Evolutionary conservation across 1,140 invertebrate genomes (phyloP).

Genomic region (Trypoxylus dichotomus): DNA sequence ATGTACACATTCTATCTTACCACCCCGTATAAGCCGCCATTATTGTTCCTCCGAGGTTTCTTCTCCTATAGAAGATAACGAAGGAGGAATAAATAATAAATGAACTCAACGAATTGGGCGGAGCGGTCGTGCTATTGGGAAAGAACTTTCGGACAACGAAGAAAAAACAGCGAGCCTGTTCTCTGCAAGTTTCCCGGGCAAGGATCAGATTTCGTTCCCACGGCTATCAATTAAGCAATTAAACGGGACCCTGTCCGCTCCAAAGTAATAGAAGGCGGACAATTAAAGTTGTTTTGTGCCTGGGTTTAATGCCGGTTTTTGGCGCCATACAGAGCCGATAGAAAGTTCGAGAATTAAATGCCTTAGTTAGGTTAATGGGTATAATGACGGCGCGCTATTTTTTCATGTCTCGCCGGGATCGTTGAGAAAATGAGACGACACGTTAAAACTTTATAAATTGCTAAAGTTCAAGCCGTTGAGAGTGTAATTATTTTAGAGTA

Average conservation of each 20-base stretch:
- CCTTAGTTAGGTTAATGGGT: background rate
- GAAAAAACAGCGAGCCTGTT: background rate
- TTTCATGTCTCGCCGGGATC: background rate
- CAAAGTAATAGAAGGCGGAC: slow-evolving; percentile 18
- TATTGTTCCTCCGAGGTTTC: no score
- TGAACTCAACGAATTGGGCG: background rate
- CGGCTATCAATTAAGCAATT: slow-evolving; percentile 21
- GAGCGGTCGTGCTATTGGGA: background rate
- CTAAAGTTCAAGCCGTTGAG: background rate
- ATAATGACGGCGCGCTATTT: background rate
- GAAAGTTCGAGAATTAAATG: slow-evolving; percentile 16
- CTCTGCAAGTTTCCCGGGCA: background rate
- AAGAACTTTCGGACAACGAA: background rate
- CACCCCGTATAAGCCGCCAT: no score
- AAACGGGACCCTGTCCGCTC: background rate
- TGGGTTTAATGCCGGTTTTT: background rate
- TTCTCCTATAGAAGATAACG: background rate
- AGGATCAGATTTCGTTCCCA: slow-evolving; percentile 12
- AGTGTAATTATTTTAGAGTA: background rate
- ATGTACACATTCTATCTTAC: no score
- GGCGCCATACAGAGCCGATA: background rate
- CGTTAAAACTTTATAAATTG: background rate
- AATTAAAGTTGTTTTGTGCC: background rate
- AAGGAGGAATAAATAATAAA: slow-evolving; percentile 14
- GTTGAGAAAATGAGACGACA: background rate